A percentile compares a stretch with the other conserved stretches of the same genome.
Conservation (phyloP, 1,140 invertebrate genomes). For the Bombus sibiricus region DNA sequence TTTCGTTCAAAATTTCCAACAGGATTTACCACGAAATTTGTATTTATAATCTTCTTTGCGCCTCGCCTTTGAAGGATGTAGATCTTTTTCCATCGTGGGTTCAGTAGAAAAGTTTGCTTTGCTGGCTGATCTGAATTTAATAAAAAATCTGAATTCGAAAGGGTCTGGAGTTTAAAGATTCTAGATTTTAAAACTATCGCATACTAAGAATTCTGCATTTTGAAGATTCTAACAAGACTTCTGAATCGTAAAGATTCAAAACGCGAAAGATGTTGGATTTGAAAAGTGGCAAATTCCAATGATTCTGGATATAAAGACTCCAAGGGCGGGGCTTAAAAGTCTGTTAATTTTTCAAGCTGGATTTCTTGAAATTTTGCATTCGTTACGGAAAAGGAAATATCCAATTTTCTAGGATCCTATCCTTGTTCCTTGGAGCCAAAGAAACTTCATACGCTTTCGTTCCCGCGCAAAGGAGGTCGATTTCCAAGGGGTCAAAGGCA, state of each 20-base stretch:
- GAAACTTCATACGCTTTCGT: background rate
- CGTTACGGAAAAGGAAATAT: background rate
- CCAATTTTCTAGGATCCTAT: background rate
- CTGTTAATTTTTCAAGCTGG: too few relatives aligned
- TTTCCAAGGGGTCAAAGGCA: conserved; percentile 13
- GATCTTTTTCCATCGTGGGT: background rate
- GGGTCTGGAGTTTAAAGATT: background rate
- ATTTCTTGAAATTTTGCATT: too few relatives aligned
- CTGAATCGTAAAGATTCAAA: background rate
- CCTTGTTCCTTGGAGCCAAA: background rate
- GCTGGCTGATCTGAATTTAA: background rate
- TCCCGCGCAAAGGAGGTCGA: background rate
- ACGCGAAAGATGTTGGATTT: background rate
- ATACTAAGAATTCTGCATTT: too few relatives aligned
- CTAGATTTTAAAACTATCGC: fast-evolving
- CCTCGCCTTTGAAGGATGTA: background rate
- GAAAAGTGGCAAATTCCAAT: background rate
- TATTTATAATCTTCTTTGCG: background rate
- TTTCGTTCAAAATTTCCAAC: background rate
- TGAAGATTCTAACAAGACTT: too few relatives aligned
- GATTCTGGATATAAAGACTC: too few relatives aligned
- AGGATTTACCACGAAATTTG: background rate
- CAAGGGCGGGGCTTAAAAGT: too few relatives aligned
- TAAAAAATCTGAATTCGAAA: too few relatives aligned
- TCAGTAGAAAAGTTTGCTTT: background rate